A percentile compares a stretch with the other conserved stretches of the same genome.
These are phyloP conservation scores for Lathronympha strigana DNA, from an alignment of 2,888 invertebrate genomes.

Conservation along the genomic window DNA sequence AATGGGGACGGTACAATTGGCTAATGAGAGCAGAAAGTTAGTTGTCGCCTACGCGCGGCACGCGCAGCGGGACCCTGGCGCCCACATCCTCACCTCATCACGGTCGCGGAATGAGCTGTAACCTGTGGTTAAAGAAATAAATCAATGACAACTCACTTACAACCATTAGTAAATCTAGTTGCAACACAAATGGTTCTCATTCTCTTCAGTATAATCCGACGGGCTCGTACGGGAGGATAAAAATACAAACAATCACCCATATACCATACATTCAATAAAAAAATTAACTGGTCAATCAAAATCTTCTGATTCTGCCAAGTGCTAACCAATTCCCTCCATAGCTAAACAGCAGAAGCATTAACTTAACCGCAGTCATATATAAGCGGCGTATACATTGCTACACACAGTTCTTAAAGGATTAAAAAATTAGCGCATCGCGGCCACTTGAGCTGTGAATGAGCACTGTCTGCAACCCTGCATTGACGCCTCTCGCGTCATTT, in stretches of 20 bases:
- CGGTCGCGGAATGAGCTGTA: not conserved
- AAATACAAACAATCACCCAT: not conserved
- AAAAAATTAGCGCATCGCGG: conserved; percentile 8
- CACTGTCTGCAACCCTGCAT: no score
- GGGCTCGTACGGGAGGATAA: no score
- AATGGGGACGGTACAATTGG: conserved; percentile 39
- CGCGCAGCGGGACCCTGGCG: conserved; percentile 22
- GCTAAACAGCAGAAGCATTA: not conserved
- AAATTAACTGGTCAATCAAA: no score
- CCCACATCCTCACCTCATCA: conserved; percentile 22
- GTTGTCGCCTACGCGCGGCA: conserved; percentile 31
- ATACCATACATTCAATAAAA: no score
- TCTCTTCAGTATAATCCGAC: no score
- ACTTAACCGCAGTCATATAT: not conserved
- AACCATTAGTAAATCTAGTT: not conserved
- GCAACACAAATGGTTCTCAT: no score
- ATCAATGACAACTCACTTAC: not conserved
- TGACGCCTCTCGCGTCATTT: no score
- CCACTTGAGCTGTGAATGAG: not conserved
- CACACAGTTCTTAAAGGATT: conserved; percentile 9
- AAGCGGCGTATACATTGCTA: not conserved
- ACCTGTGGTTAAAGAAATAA: not conserved
- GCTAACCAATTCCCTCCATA: not conserved
- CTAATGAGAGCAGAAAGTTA: conserved; percentile 42
- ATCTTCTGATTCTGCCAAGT: not conserved